These are phyloP conservation scores for Heterotilapia buettikoferi DNA, from an alignment of 2,113 vertebrate species.

Conservation along the genomic window DNA sequence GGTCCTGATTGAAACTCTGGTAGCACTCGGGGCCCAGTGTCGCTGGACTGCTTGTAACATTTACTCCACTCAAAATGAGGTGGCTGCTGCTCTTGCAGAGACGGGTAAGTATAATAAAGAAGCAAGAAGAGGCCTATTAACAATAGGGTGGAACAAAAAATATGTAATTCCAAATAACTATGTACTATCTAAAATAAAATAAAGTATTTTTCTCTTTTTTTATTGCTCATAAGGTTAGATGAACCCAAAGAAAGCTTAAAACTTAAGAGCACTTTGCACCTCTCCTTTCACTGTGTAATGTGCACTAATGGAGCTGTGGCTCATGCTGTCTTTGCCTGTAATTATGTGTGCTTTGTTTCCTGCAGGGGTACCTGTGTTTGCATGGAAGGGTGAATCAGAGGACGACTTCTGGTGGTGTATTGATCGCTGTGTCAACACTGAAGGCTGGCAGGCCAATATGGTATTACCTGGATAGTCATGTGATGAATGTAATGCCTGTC, in stretches of 20 bases:
- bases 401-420: conserved; percentile 99
- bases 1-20: conserved; percentile 97
- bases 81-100: conserved; percentile 92
- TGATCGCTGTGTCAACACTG: conserved; percentile 90
- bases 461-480: conserved; percentile 58
- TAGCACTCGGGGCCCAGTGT: conserved; percentile 93
- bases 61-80: conserved; percentile 97
- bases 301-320: background rate
- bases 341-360: conserved; percentile 24
- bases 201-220: background rate
- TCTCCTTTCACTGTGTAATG: background rate
- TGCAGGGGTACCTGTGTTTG: conserved; percentile 91
- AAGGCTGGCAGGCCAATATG: conserved; percentile 98
- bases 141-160: background rate
- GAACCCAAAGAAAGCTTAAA: background rate
- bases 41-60: conserved; percentile 99
- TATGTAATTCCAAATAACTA: background rate
- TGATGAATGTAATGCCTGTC: background rate
- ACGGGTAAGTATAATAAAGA: conserved; percentile 66
- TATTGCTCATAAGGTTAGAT: background rate
- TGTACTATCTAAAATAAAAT: background rate
- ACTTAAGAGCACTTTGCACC: background rate
- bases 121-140: background rate
- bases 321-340: background rate
- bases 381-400: conserved; percentile 98